Percentiles rank a stretch among this genome's conserved stretches.
phyloP scores from a whole-genome alignment of 2,113 vertebrate species.

The Gobiocypris rarus region DNA sequence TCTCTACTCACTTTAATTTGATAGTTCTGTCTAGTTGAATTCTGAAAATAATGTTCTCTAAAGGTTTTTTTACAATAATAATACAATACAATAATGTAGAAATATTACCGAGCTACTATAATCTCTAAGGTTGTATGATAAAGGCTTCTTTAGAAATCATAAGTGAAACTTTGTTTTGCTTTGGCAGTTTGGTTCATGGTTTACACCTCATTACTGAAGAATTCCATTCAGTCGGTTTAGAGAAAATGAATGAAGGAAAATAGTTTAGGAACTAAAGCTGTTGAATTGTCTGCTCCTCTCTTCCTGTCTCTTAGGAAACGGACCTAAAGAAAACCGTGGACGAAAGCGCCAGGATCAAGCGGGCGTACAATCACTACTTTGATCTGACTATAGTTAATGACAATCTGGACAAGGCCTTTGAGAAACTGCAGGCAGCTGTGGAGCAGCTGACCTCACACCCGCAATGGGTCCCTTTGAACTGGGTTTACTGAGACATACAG shows the following conservation, averaged over 20 bases:
- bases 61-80: no score
- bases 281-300: not conserved
- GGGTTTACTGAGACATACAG: conserved; percentile 87
- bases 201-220: no score
- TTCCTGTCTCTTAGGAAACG: conserved; percentile 80
- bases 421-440: conserved; percentile 88
- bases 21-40: no score
- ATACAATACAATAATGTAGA: not conserved
- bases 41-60: not conserved
- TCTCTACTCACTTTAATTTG: no score
- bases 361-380: conserved; percentile 97
- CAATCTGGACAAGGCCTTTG: conserved; percentile 97
- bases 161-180: not conserved
- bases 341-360: conserved; percentile 91
- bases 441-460: conserved; percentile 87
- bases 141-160: not conserved
- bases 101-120: not conserved
- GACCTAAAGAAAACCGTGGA: conserved; percentile 98
- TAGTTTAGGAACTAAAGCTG: not conserved
- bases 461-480: conserved; percentile 97
- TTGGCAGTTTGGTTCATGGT: no score
- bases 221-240: no score
- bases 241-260: not conserved
- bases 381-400: conserved; percentile 95
- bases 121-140: not conserved